Evolutionary conservation across 2,113 vertebrate genomes (phyloP), one percentile per base, ranked within the genome.

Genomic region (Hylia prasina): DNA sequence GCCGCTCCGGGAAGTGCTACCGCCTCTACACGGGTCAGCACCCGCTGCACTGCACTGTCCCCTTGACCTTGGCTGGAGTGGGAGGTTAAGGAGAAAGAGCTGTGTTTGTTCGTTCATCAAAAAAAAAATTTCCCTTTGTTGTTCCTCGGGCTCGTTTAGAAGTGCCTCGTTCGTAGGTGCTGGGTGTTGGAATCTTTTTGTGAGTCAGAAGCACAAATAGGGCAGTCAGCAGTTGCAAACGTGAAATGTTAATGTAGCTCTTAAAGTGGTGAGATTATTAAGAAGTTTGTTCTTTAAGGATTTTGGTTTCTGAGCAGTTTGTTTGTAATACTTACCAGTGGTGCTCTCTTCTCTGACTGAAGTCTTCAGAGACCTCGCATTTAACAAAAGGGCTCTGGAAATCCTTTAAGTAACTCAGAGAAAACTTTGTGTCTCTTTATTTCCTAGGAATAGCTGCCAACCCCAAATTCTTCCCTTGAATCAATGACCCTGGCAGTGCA

Each of bases 1-100:
- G 97, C 98, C 98, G 99, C 64, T 98, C 99, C 0, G 99, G 99
- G 9, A 99, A 99, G 63, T 99, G 99, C 90, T 99, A 99, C 68
- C 97, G 99, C 13, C 98, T 99, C 15, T 99, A 99, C 95, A 99
- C 99, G 86, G 99, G 99, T 99, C 91, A 64, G 75, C 19, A n/a
- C n/a, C n/a, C n/a, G n/a, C n/a, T n/a, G n/a, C n/a, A n/a, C n/a
- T n/a, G n/a, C n/a, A n/a, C n/a, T n/a, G n/a, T n/a, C n/a, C n/a
- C n/a, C n/a, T n/a, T n/a, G n/a, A n/a, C n/a, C n/a, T n/a, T n/a
- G n/a, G n/a, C 8, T 48, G 42, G 4, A 9, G 14, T 14, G 5
- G 8, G 37, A 39, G 22, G 5, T 11, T 3, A 37, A 61, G 22
- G 19, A 54, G 40, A 10, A 7, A 64, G 30, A 83, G 30, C 11